These are phyloP conservation scores for Tetrapedia diversipes DNA, from an alignment of 2,888 invertebrate genomes.

Conservation along the genomic window DNA sequence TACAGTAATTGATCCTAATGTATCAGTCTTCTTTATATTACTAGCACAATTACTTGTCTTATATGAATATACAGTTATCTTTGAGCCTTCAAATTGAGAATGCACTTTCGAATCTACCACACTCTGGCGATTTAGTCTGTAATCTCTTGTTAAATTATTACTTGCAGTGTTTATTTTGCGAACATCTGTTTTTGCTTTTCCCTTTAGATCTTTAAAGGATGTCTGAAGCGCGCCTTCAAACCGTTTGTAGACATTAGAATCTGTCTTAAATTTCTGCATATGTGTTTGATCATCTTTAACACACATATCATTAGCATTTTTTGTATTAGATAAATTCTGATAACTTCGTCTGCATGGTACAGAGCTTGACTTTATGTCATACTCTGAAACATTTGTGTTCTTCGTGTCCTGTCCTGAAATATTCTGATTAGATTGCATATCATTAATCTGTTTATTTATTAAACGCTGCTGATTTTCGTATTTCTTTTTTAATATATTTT, in stretches of 20 bases:
- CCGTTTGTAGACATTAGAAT: slow-evolving; percentile 45
- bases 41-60: slow-evolving; percentile 44
- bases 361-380: slow-evolving; percentile 14
- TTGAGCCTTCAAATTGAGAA: slow-evolving; percentile 30
- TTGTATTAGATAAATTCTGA: slow-evolving; percentile 24
- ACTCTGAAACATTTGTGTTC: slow-evolving; percentile 20
- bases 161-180: slow-evolving; percentile 24
- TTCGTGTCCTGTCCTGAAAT: not conserved
- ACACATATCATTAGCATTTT: slow-evolving; percentile 16
- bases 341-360: slow-evolving; percentile 21
- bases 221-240: slow-evolving; percentile 27
- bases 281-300: slow-evolving; percentile 36
- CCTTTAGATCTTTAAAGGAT: slow-evolving; percentile 21
- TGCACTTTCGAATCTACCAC: slow-evolving; percentile 18
- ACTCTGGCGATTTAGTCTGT: slow-evolving; percentile 26
- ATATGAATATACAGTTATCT: slow-evolving; percentile 23
- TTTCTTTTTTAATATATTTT: slow-evolving; percentile 26
- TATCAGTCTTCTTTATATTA: slow-evolving; percentile 40
- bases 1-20: slow-evolving; percentile 23
- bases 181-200: slow-evolving; percentile 39
- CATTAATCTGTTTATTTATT: slow-evolving; percentile 23
- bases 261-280: slow-evolving; percentile 43
- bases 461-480: slow-evolving; percentile 30
- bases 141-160: slow-evolving; percentile 33
- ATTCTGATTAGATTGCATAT: slow-evolving; percentile 15